These are phyloP conservation scores for Halocaridina rubra DNA, from an alignment of 2,888 invertebrate species.

Conservation along the genomic window DNA sequence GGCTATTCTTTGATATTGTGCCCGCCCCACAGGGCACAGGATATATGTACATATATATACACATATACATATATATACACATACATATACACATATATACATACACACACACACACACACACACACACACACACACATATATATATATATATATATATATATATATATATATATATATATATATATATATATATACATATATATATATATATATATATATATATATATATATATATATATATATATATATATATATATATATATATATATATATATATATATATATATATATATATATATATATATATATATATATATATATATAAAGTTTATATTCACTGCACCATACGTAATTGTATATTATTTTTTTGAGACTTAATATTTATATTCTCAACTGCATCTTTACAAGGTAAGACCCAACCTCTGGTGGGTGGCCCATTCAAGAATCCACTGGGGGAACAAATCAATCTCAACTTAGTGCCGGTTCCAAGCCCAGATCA, in stretches of 20 bases:
- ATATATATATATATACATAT: background rate
- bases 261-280: background rate
- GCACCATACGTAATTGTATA: too few relatives aligned
- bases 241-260: background rate
- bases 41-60: background rate
- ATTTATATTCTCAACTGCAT: too few relatives aligned
- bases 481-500: too few relatives aligned
- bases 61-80: background rate
- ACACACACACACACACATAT: background rate
- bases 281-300: background rate
- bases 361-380: too few relatives aligned
- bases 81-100: background rate
- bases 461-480: too few relatives aligned
- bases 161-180: background rate
- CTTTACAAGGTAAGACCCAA: too few relatives aligned
- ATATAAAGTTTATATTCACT: too few relatives aligned
- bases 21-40: too few relatives aligned
- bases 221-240: background rate
- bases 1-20: too few relatives aligned
- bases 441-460: too few relatives aligned
- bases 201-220: background rate
- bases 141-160: background rate
- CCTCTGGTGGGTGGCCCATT: too few relatives aligned
- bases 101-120: background rate
- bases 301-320: background rate